Evolutionary conservation across 2,888 invertebrate species (phyloP), one percentile per base, ranked within the genome.

Genomic region (Pollenia angustigena): DNA sequence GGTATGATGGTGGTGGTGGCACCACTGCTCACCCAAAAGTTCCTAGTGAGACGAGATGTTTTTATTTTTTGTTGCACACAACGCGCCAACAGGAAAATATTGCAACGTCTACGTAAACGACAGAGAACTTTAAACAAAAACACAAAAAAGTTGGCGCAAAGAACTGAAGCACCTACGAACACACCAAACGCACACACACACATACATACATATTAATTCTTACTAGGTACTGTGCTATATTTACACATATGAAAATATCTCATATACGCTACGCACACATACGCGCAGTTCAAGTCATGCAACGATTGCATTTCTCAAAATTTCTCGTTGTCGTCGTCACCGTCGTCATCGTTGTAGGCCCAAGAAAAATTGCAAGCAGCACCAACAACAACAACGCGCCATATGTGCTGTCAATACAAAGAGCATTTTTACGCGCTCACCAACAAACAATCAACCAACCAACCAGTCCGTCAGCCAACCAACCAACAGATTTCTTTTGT

Each of bases 271-370:
- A 56, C 44, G 46, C 54, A 66, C 23, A 52, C 46, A 40, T 10
- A 75, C 58, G 58, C 66, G n/a, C 50, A 58, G 40, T 48, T 2
- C 23, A 23, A 69, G 69, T 11, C 69, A 32, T 85, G 76, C 64
- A 85, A 18, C 52, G 52, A 85, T 74, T 85, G 85, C 85, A 85
- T 60, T 85, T 81, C 81, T 81, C 85, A 81, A 88, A 89, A 88
- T 54, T 46, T 8, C 12, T 46, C 18, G 11, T 64, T 46, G 18
- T 52, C 40, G 60, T 7, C 18, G 16, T 23, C 60, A 23, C 44
- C 40, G 60, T 4, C 42, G 16, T 23, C 60, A 23, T 48, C 68
- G 58, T 66, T 40, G 68, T 68, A 72, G 62, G 72, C 60, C 69
- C 66, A 87, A 83, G 76, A 68, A 87, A 46, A 60, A 68, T 69